Conservation (phyloP, 92 coral and sea anemone species). For the Virgularia gustaviana region DNA sequence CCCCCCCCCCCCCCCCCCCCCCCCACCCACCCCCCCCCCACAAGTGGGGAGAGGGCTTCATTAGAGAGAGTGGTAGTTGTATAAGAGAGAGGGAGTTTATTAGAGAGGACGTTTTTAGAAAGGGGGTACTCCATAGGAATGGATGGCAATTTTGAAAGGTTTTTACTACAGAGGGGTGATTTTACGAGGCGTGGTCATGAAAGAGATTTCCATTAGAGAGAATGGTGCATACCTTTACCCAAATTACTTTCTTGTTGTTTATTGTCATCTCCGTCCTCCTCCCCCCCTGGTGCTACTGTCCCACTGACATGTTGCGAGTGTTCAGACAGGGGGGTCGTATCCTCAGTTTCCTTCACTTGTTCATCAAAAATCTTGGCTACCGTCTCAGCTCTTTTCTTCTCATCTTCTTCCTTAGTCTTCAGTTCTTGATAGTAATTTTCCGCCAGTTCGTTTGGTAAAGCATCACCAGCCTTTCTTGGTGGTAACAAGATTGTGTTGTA, state of each 20-base stretch:
- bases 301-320: not conserved
- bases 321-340: slow-evolving; percentile 10
- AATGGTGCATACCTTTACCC: slow-evolving; percentile 20
- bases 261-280: not conserved
- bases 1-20: no score
- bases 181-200: no score
- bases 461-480: slow-evolving; percentile 82
- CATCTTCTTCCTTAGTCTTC: slow-evolving; percentile 76
- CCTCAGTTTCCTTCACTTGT: slow-evolving; percentile 22
- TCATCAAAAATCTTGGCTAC: slow-evolving; percentile 62
- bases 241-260: slow-evolving; percentile 17
- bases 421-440: slow-evolving; percentile 77
- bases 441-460: slow-evolving; percentile 74
- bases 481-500: slow-evolving; percentile 93
- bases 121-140: no score
- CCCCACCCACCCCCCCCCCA: no score
- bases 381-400: slow-evolving; percentile 77
- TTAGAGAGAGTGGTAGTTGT: no score
- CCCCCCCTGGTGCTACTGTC: no score
- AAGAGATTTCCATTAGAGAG: no score
- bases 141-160: no score
- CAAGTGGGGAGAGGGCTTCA: no score
- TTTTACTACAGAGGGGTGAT: no score
- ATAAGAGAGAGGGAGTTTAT: no score
- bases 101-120: no score